These are phyloP conservation scores for Aethina tumida DNA, from an alignment of 1,140 invertebrate genomes.

Conservation along the genomic window DNA sequence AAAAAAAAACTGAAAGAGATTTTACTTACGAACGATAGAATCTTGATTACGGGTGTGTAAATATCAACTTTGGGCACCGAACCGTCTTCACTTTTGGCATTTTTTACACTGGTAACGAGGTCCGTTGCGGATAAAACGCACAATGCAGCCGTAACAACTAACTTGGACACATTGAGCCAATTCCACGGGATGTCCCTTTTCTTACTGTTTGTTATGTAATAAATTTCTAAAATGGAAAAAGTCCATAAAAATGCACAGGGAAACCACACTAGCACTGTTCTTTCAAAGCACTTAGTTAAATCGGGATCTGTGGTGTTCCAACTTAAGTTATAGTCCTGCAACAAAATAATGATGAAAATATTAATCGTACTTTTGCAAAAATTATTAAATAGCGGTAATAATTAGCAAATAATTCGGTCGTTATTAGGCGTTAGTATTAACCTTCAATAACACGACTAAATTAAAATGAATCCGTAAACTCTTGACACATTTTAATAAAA, in stretches of 20 bases:
- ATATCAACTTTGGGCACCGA: slow-evolving; percentile 54
- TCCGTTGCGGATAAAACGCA: slow-evolving; percentile 54
- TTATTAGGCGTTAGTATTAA: too few relatives aligned
- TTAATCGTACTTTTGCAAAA: not conserved
- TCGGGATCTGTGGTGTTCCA: slow-evolving; percentile 77
- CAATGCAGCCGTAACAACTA: slow-evolving; percentile 54
- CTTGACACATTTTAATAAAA: too few relatives aligned
- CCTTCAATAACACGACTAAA: too few relatives aligned
- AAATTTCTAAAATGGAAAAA: slow-evolving; percentile 64
- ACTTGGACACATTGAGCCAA: slow-evolving; percentile 66
- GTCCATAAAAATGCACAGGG: slow-evolving; percentile 80
- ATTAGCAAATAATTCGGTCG: too few relatives aligned
- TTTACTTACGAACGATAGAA: slow-evolving; percentile 68
- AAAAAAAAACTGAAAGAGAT: slow-evolving; percentile 1
- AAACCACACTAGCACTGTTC: slow-evolving; percentile 76
- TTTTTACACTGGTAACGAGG: slow-evolving; percentile 48
- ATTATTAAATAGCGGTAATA: slow-evolving; percentile 2
- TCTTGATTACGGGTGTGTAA: slow-evolving; percentile 63
- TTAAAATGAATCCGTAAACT: too few relatives aligned
- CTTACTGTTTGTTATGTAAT: slow-evolving; percentile 65
- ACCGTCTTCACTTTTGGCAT: slow-evolving; percentile 36
- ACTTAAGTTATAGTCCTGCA: slow-evolving; percentile 37
- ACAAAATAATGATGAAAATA: slow-evolving; percentile 2
- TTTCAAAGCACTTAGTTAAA: slow-evolving; percentile 79
- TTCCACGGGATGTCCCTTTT: slow-evolving; percentile 73